Base-by-base conservation (phyloP, 2,888 invertebrate genomes). In the Leucozona laternaria region DNA sequence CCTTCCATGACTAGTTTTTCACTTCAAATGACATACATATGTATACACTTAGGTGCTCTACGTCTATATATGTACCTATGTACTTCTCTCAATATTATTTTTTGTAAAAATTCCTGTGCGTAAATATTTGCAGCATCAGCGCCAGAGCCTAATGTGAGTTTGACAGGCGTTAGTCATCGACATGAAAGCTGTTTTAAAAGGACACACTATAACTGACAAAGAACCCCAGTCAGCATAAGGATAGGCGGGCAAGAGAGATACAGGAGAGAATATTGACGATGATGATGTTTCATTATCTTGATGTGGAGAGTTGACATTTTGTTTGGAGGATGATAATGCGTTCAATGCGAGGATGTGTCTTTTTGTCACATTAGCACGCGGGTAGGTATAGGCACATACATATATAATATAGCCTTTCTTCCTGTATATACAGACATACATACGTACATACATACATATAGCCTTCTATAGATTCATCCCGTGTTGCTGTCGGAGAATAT, bases 241-340 rank as follows among this genome's bases (percentile, higher is more conserved):
- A 25, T n/a, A 53, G 45, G 31, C 15, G 53, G 25, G 40, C n/a
- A n/a, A 15, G 4, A 31, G 20, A 10, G 11, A 34, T 17, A 13
- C 1, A 4, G 15, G 7, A 6, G 15, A 28, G 22, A 37, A 60
- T 34, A 62, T 57, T 22, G 50, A 72, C 28, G 66, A 82, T 72
- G 50, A 82, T 72, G 81, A 85, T 73, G 81, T 86, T 86, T 66
- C 82, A 73, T 86, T 78, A 82, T 71, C 73, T 25, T 57, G 82
- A 86, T 71, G 48, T 55, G 43, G 80, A 79, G 76, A 84, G 85
- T 72, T 72, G 77, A 81, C 72, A 31, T 66, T 57, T 57, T 66
- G 40, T 66, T 55, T 20, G 62, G 68, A 72, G 68, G 60, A 80
- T 62, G 62, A 77, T 81, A 77, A 60, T 78, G 73, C 68, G 57